These are phyloP conservation scores for Pterocles gutturalis DNA, from an alignment of 2,113 vertebrate genomes.

Conservation along the genomic window DNA sequence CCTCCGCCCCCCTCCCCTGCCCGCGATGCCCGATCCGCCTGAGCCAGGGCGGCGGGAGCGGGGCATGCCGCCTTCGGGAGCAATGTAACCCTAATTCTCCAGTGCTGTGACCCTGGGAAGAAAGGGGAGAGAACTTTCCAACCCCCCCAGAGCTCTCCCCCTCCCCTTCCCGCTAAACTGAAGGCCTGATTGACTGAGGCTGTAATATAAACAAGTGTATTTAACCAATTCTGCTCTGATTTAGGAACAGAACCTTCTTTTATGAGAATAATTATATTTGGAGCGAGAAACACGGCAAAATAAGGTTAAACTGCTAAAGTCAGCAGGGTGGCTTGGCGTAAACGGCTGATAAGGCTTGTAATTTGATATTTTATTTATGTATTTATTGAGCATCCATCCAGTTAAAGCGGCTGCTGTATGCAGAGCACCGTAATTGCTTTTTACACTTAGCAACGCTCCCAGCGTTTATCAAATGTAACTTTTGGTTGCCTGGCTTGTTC, in stretches of 20 bases:
- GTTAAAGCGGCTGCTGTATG: constrained; percentile 43
- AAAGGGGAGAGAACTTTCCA: constrained; percentile 27
- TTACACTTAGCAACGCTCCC: constrained; percentile 52
- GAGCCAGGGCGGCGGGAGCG: not conserved
- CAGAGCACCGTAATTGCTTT: constrained; percentile 69
- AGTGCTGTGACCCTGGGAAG: not conserved
- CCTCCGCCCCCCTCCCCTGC: not conserved
- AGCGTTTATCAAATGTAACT: constrained; percentile 62
- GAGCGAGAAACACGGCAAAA: constrained; percentile 33
- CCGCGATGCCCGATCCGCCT: not conserved
- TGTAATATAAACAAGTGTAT: constrained; percentile 62
- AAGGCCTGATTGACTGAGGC: constrained; percentile 15
- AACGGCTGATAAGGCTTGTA: constrained; percentile 60
- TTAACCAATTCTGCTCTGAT: constrained; percentile 48
- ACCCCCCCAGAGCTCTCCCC: not conserved
- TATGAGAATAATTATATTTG: constrained; percentile 53
- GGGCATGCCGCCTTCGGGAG: not conserved
- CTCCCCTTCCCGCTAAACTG: not conserved
- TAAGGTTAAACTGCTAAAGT: constrained; percentile 29
- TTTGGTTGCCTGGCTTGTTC: constrained; percentile 52
- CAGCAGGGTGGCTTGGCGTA: constrained; percentile 44
- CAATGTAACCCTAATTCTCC: not conserved
- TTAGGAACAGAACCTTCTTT: constrained; percentile 50
- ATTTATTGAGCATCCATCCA: constrained; percentile 57
- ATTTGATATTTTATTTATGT: constrained; percentile 70